These are phyloP conservation scores for Trachymyrmex septentrionalis DNA, from an alignment of 1,140 invertebrate species.

Conservation along the genomic window DNA sequence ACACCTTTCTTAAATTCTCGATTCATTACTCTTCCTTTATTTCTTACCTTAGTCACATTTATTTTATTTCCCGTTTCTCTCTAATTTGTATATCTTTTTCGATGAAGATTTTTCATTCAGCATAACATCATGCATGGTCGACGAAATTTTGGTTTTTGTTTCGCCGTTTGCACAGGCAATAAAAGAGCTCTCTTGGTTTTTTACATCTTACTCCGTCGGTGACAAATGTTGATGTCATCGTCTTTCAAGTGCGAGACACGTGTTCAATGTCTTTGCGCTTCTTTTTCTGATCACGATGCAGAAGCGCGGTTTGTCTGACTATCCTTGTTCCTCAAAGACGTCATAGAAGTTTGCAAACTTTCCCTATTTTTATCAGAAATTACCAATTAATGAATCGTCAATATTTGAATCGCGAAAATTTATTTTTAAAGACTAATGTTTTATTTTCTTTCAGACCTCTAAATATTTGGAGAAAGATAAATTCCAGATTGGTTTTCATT, in stretches of 20 bases:
- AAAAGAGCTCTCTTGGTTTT: conserved; percentile 43
- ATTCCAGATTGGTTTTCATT: conserved; percentile 2
- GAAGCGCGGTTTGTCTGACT: conserved; percentile 6
- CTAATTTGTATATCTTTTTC: too few species aligned
- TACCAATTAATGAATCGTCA: neutral
- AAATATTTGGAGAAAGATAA: neutral
- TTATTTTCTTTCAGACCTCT: neutral
- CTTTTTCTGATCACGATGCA: conserved; percentile 8
- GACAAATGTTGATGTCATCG: conserved; percentile 78
- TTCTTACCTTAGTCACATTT: neutral
- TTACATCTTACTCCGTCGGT: conserved; percentile 38
- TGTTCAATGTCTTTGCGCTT: conserved; percentile 24
- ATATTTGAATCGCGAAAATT: conserved; percentile 11
- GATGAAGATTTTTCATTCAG: neutral
- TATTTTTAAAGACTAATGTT: neutral
- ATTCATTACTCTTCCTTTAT: neutral
- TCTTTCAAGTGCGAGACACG: conserved; percentile 63
- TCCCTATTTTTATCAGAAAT: neutral
- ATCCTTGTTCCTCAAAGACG: conserved; percentile 8
- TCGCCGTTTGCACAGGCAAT: neutral
- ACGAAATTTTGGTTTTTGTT: conserved; percentile 11
- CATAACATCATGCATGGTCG: neutral
- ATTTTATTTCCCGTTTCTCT: neutral
- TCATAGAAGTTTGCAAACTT: conserved; percentile 4
- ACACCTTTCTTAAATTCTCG: neutral